Conservation (phyloP, 1,140 invertebrate species). For the Leptonema lineaticorne region DNA sequence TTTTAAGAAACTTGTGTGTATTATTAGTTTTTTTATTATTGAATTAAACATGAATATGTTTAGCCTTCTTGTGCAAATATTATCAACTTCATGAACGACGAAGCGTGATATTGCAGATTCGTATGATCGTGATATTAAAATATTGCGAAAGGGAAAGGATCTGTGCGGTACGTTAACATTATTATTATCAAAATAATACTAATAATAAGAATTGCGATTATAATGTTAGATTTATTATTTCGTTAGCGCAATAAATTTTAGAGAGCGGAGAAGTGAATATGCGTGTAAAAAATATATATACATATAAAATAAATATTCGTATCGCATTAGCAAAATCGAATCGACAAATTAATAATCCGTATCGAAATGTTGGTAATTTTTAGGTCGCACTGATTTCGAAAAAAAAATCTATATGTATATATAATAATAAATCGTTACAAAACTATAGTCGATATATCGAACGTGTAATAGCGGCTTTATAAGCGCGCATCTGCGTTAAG, state of each 20-base stretch:
- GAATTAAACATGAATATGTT: not conserved
- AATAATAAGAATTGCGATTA: no score
- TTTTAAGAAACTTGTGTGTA: not conserved
- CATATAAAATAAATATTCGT: no score
- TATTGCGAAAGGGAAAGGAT: slow-evolving; percentile 14
- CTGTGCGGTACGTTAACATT: slow-evolving; percentile 1
- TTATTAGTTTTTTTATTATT: not conserved
- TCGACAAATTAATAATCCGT: not conserved
- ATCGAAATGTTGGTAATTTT: no score
- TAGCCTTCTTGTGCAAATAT: not conserved
- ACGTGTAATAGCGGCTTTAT: no score
- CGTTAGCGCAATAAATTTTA: not conserved
- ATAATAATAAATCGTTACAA: no score
- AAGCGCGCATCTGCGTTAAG: no score
- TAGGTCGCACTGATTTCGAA: no score
- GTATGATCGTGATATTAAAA: slow-evolving; percentile 9
- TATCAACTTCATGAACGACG: not conserved
- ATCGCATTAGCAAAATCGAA: not conserved
- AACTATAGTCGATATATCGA: no score
- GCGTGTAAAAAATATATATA: no score
- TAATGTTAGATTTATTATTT: not conserved
- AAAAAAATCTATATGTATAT: no score
- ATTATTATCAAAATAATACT: slow-evolving; percentile 4
- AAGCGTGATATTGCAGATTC: slow-evolving; percentile 16
- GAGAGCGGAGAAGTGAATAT: no score